Evolutionary conservation across 1,140 invertebrate genomes (phyloP).

Genomic region (Rhagoletis zephyria): DNA sequence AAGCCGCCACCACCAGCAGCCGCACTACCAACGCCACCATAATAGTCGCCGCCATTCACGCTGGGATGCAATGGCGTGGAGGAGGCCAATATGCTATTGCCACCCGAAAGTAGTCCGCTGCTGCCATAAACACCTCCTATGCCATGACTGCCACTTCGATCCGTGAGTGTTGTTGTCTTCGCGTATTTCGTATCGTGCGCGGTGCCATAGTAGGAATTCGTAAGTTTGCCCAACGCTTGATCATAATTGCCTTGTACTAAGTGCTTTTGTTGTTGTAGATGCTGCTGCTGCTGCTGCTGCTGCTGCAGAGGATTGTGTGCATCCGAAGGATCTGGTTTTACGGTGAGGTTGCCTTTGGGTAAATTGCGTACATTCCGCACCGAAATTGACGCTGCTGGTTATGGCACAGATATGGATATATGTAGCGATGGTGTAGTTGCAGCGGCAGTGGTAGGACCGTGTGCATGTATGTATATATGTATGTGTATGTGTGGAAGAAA

Average conservation of each 20-base stretch:
- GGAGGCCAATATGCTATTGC: conserved; percentile 57
- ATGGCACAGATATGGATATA: not conserved
- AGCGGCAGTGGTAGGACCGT: not conserved
- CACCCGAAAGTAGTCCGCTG: conserved; percentile 1
- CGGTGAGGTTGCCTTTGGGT: conserved; percentile 69
- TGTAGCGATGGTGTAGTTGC: not conserved
- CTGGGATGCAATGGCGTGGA: conserved; percentile 62
- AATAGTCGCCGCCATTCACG: conserved; percentile 52
- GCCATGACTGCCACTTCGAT: conserved; percentile 59
- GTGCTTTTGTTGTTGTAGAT: conserved; percentile 32
- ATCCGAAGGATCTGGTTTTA: conserved; percentile 71
- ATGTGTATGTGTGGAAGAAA: conserved; percentile 19
- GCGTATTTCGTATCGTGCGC: conserved; percentile 69
- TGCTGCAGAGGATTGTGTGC: conserved; percentile 57
- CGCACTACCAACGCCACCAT: conserved; percentile 36
- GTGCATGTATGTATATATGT: not conserved
- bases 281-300: conserved; percentile 38
- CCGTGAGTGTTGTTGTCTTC: conserved; percentile 68
- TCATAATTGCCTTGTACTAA: conserved; percentile 59
- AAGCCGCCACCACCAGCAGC: not conserved
- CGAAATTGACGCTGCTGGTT: conserved; percentile 69
- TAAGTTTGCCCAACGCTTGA: conserved; percentile 57
- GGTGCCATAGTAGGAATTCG: conserved; percentile 66
- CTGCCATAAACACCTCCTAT: conserved; percentile 56
- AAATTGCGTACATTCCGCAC: conserved; percentile 71